Evolutionary conservation across 2,797 vertebrate genomes (phyloP), one percentile per base, ranked within the genome.

Genomic region (Crenuchus spilurus): DNA sequence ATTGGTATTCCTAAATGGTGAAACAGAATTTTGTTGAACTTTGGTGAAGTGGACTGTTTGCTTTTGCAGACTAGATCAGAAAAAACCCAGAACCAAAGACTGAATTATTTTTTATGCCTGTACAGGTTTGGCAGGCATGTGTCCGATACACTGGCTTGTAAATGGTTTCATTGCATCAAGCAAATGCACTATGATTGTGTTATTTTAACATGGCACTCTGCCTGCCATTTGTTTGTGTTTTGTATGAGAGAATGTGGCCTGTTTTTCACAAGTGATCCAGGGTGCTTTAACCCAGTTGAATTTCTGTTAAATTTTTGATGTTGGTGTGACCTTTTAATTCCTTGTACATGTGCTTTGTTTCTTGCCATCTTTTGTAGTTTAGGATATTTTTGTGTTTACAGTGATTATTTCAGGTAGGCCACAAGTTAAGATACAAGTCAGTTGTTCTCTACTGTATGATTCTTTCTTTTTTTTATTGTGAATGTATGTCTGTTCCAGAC

Each of bases 61-160:
- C 39, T 70, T 8, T 55, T 7, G 20, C 10, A 33, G 66, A 57
- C 10, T 1, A 48, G 44, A 55, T 16, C 13, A 26, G 48, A 1
- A 18, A 54, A 14, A 18, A 48, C 52, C 33, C 35, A 57, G 28
- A 64, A 48, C n/a, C 39, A 64, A 48, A 48, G 51, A 58, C 31
- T 64, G 39, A 44, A 6, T 51, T 18, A 6, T 24, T 22, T n/a
- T 24, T 10, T 16, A 75, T 20, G 28, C 7, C 39, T 18, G 20
- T 33, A 26, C 18, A 22, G 5, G 51, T 6, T 54, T 33, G 41
- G 20, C 39, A 62, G 55, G n/a, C 33, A 9, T 24, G 14, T 30
- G 30, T n/a, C 20, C 16, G 57, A 22, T 18, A 28, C 16, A 42
- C 5, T 62, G 37, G 35, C 18, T 55, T 14, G 22, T 26, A 52